Base-by-base conservation (phyloP, 2,797 vertebrate species). In the Eospalax fontanierii region DNA sequence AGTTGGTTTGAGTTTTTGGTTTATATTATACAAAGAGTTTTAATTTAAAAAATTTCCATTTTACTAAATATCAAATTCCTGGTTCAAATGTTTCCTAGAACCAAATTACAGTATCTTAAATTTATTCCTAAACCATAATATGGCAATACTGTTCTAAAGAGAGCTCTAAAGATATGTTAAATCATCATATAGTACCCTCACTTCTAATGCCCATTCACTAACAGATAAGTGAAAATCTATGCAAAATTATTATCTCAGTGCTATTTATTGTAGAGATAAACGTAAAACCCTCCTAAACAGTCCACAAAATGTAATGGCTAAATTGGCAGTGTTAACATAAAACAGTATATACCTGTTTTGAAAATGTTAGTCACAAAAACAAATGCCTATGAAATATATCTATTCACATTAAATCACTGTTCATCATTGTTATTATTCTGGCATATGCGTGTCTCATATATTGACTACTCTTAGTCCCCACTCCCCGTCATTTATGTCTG, bases 11-110 rank as follows among this genome's bases (percentile, higher is more conserved):
- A 68, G 2, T 33, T 14, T 4, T 68, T 68, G 28, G 10, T 30
- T 9, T 54, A 54, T 54, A 54, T 50, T 50, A 54, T 54, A 54
- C 14, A 9, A 73, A 6, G 16, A 2, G 14, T 54, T 33, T 35
- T 28, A 54, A 24, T 22, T 87, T 88, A 66, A 70, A 14, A 71
- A 74, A 50, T 93, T 11, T 70, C 33, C 24, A 9, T 11, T 78
- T 46, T 80, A n/a, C 33, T 63, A 73, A 89, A 80, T 61, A 30
- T 75, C n/a, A 95, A 40, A 54, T 15, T 28, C 86, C 15, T 87
- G 59, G 22, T 75, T 87, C 46, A 73, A 63, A 76, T 46, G 21
- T 18, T 71, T 70, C 38, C 65, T n/a, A 91, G 4, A 35, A 30
- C 5, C 11, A 68, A 78, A n/a, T 28, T 75, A 38, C 8, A 59